These are phyloP conservation scores for Esox lucius DNA, from an alignment of 2,797 vertebrate species.

Conservation along the genomic window DNA sequence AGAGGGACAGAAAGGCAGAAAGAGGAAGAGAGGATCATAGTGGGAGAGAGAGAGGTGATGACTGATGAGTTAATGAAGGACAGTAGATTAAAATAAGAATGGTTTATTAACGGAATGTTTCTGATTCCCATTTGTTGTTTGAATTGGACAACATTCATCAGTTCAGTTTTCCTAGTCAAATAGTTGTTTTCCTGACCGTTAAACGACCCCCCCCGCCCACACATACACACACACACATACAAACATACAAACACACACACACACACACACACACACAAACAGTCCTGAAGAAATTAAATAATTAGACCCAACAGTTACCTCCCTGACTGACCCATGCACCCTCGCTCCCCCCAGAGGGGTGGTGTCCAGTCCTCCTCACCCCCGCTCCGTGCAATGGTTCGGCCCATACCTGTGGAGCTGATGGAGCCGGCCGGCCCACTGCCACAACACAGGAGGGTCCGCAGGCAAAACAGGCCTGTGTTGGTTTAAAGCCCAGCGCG, in stretches of 20 bases:
- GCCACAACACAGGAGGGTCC: slow-evolving; percentile 43
- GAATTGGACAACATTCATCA: background rate
- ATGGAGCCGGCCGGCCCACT: slow-evolving; percentile 31
- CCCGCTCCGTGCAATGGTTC: slow-evolving; percentile 12
- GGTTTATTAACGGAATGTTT: background rate
- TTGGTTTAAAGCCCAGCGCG: slow-evolving; percentile 29
- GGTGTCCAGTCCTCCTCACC: slow-evolving; percentile 13
- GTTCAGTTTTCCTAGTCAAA: slow-evolving; percentile 23
- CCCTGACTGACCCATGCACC: background rate
- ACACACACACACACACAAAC: background rate
- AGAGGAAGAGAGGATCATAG: background rate
- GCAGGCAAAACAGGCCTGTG: slow-evolving; percentile 45
- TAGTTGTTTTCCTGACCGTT: slow-evolving; percentile 32
- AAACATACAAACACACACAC: too few relatives aligned
- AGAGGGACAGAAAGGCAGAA: background rate
- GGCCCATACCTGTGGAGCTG: slow-evolving; percentile 29
- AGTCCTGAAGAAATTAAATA: slow-evolving; percentile 32
- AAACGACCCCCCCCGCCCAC: slow-evolving; percentile 26
- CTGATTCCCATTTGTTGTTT: background rate
- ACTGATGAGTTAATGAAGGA: too few relatives aligned
- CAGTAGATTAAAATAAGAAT: too few relatives aligned
- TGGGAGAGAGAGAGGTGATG: background rate
- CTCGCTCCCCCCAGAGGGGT: slow-evolving; percentile 17
- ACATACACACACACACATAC: too few relatives aligned
- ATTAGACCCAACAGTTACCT: slow-evolving; percentile 15